Percentiles rank a stretch among this genome's conserved stretches.
Conservation (phyloP, 1,140 invertebrate species). For the Anthonomus grandis region DNA sequence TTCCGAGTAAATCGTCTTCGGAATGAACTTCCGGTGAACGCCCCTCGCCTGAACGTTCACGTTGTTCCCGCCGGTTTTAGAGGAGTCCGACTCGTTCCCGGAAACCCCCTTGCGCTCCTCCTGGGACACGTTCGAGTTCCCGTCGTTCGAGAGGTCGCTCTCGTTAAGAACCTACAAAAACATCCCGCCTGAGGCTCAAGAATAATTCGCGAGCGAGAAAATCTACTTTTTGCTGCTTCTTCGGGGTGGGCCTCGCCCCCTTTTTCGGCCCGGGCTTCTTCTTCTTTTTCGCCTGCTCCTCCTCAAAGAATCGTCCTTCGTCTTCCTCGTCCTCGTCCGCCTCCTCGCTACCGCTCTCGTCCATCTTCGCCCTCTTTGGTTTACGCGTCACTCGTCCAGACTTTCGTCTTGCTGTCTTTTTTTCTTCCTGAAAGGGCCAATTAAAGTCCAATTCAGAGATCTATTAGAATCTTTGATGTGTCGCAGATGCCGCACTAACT, state of each 20-base stretch:
- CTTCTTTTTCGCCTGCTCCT: slow-evolving; percentile 15
- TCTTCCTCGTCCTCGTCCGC: background rate
- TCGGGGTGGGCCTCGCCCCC: background rate
- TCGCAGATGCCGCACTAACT: too few relatives aligned
- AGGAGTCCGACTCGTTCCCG: slow-evolving; percentile 25
- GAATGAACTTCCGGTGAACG: slow-evolving; percentile 28
- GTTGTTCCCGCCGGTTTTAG: slow-evolving; percentile 7
- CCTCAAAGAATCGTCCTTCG: slow-evolving; percentile 17
- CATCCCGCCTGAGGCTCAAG: background rate
- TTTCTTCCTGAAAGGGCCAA: slow-evolving; percentile 14
- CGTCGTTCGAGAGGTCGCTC: slow-evolving; percentile 16
- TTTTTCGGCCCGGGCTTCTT: slow-evolving; percentile 9
- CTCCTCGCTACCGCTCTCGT: slow-evolving; percentile 17
- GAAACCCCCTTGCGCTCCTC: slow-evolving; percentile 16
- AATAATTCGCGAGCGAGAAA: background rate
- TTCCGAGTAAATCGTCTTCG: slow-evolving; percentile 33
- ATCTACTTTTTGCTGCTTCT: slow-evolving; percentile 12
- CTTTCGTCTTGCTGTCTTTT: slow-evolving; percentile 11
- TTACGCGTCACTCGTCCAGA: slow-evolving; percentile 16
- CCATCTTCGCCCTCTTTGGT: slow-evolving; percentile 14
- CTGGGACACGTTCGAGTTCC: slow-evolving; percentile 17
- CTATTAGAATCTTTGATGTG: too few relatives aligned
- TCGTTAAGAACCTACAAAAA: slow-evolving; percentile 14
- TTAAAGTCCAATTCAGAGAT: too few relatives aligned
- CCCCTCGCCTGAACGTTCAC: slow-evolving; percentile 10